Evolutionary conservation across 2,113 vertebrate species (phyloP), one percentile per base, ranked within the genome.

Genomic region (Caranx ignobilis): DNA sequence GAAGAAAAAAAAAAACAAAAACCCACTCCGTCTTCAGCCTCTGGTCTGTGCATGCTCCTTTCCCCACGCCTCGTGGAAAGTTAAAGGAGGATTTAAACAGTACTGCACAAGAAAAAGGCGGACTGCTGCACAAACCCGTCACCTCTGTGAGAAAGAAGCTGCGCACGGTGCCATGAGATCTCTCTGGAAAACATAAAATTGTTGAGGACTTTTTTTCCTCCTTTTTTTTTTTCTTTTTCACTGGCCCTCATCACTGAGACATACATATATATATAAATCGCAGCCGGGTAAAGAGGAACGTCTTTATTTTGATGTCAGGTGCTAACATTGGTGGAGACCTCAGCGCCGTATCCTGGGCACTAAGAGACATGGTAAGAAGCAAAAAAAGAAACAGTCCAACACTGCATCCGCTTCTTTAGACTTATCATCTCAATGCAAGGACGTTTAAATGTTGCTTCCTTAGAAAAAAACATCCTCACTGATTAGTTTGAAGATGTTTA

Each of bases 281-380:
- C 61, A 69, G 41, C 15, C 45, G 41, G 50, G 6, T 8, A 55
- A 37, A 34, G 37, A 47, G 47, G 35, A 81, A 39, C 15, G 34
- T n/a, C n/a, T 77, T 67, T 35, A 13, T 67, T 65, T 72, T 59
- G 26, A 60, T 59, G 71, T 15, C 71, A 67, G 45, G 62, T 56
- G 78, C 55, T 45, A 68, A 43, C 8, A 37, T 18, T 79, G 73
- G 75, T 82, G 41, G 85, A 84, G 66, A 86, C 39, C 48, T 45
- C 77, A 9, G 52, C 65, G 62, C 50, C 13, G 57, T 12, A 18
- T 71, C 41, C 56, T 48, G 68, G 57, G 47, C 64, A 41, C 13
- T 68, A 67, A 37, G 56, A 61, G 59, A 63, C 71, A 86, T 82
- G 88, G 89, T 91, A 82, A 92, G 91, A 77, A 67, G 73, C 77